A percentile compares a stretch with the other conserved stretches of the same genome.
Conservation (phyloP, 2,113 vertebrate genomes). For the Aepyceros melampus region DNA sequence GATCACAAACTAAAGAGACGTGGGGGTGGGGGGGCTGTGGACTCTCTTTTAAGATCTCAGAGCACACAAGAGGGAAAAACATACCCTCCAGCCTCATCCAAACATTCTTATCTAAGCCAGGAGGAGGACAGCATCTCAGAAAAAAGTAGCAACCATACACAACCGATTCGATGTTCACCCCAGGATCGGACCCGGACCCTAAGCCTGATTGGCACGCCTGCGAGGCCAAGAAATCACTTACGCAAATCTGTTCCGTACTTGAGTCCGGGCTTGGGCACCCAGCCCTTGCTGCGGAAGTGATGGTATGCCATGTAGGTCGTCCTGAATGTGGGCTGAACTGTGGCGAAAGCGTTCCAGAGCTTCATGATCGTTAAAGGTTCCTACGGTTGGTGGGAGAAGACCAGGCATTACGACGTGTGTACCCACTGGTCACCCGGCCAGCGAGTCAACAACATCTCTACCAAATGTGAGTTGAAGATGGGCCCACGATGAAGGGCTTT, state of each 20-base stretch:
- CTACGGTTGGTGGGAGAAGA: constrained; percentile 67
- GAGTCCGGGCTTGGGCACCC: constrained; percentile 94
- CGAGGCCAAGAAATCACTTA: constrained; percentile 77
- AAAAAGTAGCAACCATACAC: not conserved
- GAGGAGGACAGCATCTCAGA: not conserved
- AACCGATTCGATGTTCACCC: not conserved
- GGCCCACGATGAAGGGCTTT: accelerated
- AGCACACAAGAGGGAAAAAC: not conserved
- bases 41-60: not conserved
- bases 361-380: constrained; percentile 85
- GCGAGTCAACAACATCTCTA: not conserved
- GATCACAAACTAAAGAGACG: not conserved
- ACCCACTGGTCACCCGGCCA: not conserved
- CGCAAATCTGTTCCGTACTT: constrained; percentile 94
- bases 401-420: not conserved
- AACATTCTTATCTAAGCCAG: not conserved
- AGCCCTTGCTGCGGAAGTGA: constrained; percentile 91
- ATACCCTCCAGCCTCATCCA: not conserved
- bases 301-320: constrained; percentile 92
- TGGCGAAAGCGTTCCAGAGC: constrained; percentile 86
- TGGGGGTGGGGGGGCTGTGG: not conserved
- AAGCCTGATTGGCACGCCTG: not conserved
- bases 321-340: constrained; percentile 84
- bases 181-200: not conserved
- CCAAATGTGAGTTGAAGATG: not conserved